Evolutionary conservation across 2,888 invertebrate species (phyloP).

Genomic region (Odontocerum albicorne): DNA sequence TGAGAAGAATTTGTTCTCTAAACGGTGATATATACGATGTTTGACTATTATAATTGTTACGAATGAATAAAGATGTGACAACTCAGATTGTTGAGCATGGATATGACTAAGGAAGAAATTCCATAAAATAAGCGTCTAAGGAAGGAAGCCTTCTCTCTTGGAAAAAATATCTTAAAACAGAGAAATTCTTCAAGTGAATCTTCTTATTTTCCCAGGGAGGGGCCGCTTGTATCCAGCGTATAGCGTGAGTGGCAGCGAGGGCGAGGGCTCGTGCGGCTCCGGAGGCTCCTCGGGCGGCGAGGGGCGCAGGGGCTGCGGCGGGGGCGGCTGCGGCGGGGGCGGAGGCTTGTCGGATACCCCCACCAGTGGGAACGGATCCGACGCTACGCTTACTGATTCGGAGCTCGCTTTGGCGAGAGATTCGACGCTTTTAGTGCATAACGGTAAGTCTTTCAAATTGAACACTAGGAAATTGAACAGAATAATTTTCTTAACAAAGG

Average conservation of each 20-base stretch:
- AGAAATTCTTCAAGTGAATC: too few species aligned
- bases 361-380: conserved; percentile 82
- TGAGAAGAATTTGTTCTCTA: too few species aligned
- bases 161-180: too few species aligned
- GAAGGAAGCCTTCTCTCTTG: too few species aligned
- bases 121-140: too few species aligned
- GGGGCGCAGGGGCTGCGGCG: conserved; percentile 55
- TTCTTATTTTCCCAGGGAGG: conserved; percentile 61
- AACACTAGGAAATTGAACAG: too few species aligned
- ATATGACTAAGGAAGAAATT: too few species aligned
- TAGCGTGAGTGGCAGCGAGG: conserved; percentile 76
- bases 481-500: too few species aligned
- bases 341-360: conserved; percentile 78
- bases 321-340: conserved; percentile 63
- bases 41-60: too few species aligned
- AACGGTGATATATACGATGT: too few species aligned
- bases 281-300: conserved; percentile 55
- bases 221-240: conserved; percentile 80
- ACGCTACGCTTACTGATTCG: conserved; percentile 82
- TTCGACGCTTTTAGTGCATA: conserved; percentile 79
- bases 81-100: too few species aligned
- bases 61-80: too few species aligned
- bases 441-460: conserved; percentile 64
- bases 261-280: conserved; percentile 63
- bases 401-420: conserved; percentile 81